Percentiles rank a stretch among this genome's conserved stretches.
phyloP scores from a whole-genome alignment of 2,888 invertebrate genomes.

The Apodemia hepburni region DNA sequence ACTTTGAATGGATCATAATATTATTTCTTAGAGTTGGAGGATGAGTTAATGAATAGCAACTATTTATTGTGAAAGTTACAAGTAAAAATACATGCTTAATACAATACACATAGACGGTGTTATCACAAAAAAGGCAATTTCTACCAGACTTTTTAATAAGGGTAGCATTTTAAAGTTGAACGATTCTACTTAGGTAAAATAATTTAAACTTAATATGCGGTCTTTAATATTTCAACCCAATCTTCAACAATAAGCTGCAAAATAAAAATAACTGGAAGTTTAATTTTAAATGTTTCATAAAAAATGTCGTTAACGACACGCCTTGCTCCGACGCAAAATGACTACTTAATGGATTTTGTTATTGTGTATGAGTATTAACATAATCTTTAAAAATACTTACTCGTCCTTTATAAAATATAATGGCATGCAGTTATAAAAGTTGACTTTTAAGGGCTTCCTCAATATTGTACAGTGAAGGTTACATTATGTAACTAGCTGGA shows the following conservation, averaged over 20 bases:
- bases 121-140: too few species aligned
- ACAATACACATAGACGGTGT: too few species aligned
- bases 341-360: constrained; percentile 1
- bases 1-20: too few species aligned
- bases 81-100: too few species aligned
- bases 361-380: constrained; percentile 4
- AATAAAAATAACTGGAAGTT: neutral
- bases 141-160: too few species aligned
- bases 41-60: too few species aligned
- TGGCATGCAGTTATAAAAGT: constrained; percentile 37
- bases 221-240: neutral
- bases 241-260: neutral
- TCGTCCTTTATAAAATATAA: constrained; percentile 40
- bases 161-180: too few species aligned
- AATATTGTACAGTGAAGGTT: constrained; percentile 14
- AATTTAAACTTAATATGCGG: neutral
- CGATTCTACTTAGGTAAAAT: too few species aligned
- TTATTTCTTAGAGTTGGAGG: too few species aligned
- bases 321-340: constrained; percentile 18
- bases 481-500: neutral
- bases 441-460: constrained; percentile 41
- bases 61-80: too few species aligned
- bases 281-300: neutral
- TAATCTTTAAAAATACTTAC: constrained; percentile 24
- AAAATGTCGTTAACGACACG: constrained; percentile 7